Conservation (phyloP, 2,113 vertebrate genomes). For the Carassius gibelio region DNA sequence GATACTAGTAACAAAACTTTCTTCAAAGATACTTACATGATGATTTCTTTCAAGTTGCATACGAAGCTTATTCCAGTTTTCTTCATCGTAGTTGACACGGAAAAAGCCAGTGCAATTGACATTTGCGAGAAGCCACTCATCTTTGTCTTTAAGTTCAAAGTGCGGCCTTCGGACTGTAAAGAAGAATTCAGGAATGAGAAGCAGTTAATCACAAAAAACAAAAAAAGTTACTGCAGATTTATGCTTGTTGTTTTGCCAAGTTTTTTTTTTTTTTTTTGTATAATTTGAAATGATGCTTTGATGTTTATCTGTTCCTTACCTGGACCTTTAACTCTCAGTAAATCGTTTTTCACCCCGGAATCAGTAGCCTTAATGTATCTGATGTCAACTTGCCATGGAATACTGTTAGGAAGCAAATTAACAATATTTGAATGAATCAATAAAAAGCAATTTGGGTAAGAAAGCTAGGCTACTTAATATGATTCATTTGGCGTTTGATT, state of each 20-base stretch:
- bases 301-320: slow-evolving; percentile 46
- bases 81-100: slow-evolving; percentile 86
- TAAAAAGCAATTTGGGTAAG: not conserved
- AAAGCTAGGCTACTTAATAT: not conserved
- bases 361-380: slow-evolving; percentile 39
- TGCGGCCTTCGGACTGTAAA: slow-evolving; percentile 25
- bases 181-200: no score
- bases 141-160: not conserved
- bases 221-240: not conserved
- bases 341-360: fast-evolving
- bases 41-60: slow-evolving; percentile 59
- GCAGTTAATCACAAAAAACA: not conserved
- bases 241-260: not conserved
- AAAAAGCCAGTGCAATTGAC: slow-evolving; percentile 82
- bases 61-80: slow-evolving; percentile 85
- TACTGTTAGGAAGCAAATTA: slow-evolving; percentile 66
- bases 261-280: not conserved
- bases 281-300: not conserved
- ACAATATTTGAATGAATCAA: not conserved
- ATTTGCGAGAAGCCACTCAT: slow-evolving; percentile 86
- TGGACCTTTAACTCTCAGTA: slow-evolving; percentile 43
- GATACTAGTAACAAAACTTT: no score
- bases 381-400: slow-evolving; percentile 80
- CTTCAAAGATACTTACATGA: slow-evolving; percentile 65
- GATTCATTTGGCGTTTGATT: not conserved